A percentile compares a stretch with the other conserved stretches of the same genome.
phyloP scores from a whole-genome alignment of 2,113 vertebrate species.

The Sinocyclocheilus grahami region DNA sequence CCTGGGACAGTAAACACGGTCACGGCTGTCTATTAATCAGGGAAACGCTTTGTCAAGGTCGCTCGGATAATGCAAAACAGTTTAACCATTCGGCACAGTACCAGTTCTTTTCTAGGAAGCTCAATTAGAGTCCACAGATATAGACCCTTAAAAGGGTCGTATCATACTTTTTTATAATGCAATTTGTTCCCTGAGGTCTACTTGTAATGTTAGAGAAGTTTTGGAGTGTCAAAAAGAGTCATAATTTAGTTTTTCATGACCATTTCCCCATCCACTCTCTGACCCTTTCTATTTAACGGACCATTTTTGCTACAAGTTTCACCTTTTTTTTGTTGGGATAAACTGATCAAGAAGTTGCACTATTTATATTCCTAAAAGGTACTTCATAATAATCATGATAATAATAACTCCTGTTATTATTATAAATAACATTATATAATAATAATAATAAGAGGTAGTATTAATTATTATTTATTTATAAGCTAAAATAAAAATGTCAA shows the following conservation, averaged over 20 bases:
- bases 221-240: neutral
- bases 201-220: neutral
- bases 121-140: neutral
- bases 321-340: too few relatives aligned
- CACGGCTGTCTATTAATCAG: conserved; percentile 14
- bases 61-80: conserved; percentile 29
- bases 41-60: conserved; percentile 23
- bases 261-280: neutral
- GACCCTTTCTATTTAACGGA: too few relatives aligned
- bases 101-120: neutral
- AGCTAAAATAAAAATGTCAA: too few relatives aligned
- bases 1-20: conserved; percentile 19
- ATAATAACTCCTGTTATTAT: too few relatives aligned
- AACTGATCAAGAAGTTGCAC: too few relatives aligned
- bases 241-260: neutral
- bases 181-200: neutral
- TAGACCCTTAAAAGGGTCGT: neutral
- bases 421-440: too few relatives aligned
- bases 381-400: too few relatives aligned
- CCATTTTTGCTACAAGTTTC: too few relatives aligned
- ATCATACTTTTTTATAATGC: neutral
- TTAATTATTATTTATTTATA: too few relatives aligned
- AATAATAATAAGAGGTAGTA: too few relatives aligned
- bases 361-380: too few relatives aligned
- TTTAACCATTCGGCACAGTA: conserved; percentile 17